phyloP scores from a whole-genome alignment of 2,113 vertebrate genomes.

The Copsychus sechellarum region DNA sequence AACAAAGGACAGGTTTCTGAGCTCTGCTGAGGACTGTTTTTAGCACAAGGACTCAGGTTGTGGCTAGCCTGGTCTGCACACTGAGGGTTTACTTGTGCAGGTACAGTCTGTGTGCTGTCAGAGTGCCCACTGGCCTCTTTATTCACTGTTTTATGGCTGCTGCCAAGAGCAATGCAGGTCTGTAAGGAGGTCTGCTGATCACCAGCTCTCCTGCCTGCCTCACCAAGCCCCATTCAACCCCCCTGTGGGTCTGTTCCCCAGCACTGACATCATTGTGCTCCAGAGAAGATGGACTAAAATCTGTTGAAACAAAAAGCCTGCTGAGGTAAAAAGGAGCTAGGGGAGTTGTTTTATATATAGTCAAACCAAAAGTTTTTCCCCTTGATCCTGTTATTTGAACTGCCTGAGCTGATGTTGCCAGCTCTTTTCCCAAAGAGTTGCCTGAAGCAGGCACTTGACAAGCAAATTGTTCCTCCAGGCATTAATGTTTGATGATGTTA shows the following conservation, averaged over 20 bases:
- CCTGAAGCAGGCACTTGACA: not conserved
- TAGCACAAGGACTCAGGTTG: not conserved
- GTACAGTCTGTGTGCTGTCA: not conserved
- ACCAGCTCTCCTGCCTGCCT: not conserved
- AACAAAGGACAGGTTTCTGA: not conserved
- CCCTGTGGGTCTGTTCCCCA: not conserved
- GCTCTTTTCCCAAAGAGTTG: not conserved
- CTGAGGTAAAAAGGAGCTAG: not conserved
- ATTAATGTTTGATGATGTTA: not conserved
- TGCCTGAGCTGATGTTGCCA: not conserved
- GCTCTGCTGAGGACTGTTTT: not conserved
- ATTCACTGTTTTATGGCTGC: not conserved
- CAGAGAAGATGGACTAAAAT: not conserved
- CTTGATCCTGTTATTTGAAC: not conserved
- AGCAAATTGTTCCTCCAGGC: not conserved
- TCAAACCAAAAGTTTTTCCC: not conserved
- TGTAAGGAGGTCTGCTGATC: not conserved
- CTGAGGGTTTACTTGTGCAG: accelerated
- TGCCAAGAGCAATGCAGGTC: not conserved
- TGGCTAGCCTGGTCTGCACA: not conserved
- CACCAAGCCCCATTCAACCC: not conserved
- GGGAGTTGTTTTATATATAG: not conserved
- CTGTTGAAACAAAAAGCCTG: not conserved
- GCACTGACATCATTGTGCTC: not conserved
- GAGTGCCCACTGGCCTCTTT: not conserved